Conservation (phyloP, 2,797 vertebrate species). For the Luscinia luscinia region DNA sequence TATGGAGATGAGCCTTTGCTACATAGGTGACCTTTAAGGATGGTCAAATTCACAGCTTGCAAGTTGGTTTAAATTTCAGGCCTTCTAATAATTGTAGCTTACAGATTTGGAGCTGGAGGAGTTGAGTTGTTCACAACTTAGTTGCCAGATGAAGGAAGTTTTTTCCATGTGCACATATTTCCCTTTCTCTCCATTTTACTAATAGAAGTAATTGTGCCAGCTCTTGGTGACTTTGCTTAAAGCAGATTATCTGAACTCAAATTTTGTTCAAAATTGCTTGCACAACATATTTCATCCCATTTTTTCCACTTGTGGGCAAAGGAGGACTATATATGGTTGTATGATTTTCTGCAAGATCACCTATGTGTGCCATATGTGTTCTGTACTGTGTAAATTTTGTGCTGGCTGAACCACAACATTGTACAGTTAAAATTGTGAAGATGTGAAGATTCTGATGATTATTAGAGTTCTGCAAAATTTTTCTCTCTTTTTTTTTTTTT, state of each 20-base stretch:
- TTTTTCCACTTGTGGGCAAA: background rate
- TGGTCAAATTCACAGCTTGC: background rate
- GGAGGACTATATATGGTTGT: background rate
- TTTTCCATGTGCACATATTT: background rate
- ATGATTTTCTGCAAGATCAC: background rate
- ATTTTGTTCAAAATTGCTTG: background rate
- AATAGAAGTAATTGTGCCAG: background rate
- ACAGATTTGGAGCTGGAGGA: background rate
- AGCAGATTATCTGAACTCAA: background rate
- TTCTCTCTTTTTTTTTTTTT: background rate
- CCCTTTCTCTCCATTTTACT: background rate
- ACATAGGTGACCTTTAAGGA: background rate
- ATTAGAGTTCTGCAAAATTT: background rate
- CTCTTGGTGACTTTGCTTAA: background rate
- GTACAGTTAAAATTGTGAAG: background rate
- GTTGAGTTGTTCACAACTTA: background rate
- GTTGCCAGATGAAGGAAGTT: background rate
- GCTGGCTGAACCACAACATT: background rate
- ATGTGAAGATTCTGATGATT: background rate
- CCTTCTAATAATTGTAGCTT: background rate
- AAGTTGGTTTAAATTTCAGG: background rate
- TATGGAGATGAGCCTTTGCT: background rate
- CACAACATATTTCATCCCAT: background rate
- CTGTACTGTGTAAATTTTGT: background rate
- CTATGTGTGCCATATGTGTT: background rate